Conservation (phyloP, 2,113 vertebrate genomes). For the Rutilus rutilus region DNA sequence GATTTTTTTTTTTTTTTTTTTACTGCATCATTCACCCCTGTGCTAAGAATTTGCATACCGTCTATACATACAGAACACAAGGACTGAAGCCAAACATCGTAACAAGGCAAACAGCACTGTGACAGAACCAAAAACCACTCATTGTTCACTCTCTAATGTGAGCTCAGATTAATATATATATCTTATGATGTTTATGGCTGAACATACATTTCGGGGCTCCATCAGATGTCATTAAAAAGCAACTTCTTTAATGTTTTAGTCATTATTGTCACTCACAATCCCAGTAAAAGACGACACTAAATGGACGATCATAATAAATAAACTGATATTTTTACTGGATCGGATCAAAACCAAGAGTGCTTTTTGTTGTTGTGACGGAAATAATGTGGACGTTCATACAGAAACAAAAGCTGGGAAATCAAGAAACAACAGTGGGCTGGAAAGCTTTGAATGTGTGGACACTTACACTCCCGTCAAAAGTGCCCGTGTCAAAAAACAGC, state of each 20-base stretch:
- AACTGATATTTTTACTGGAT: constrained; percentile 28
- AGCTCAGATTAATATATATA: constrained; percentile 8
- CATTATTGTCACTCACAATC: not conserved
- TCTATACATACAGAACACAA: constrained; percentile 32
- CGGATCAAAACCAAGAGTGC: constrained; percentile 29
- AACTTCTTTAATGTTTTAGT: not conserved
- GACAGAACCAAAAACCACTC: not conserved
- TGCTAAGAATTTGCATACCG: constrained; percentile 29
- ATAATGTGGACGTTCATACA: constrained; percentile 14
- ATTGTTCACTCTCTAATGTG: not conserved
- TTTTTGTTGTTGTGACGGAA: not conserved
- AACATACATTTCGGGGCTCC: not conserved
- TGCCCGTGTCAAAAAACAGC: constrained; percentile 17
- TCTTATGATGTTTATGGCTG: not conserved
- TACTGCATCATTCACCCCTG: not conserved
- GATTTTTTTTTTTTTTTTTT: not conserved
- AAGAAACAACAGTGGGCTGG: constrained; percentile 38
- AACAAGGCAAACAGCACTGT: constrained; percentile 18
- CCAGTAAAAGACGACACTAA: not conserved
- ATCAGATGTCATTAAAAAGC: not conserved
- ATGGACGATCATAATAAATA: constrained; percentile 14
- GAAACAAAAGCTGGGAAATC: not conserved
- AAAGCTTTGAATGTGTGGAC: not conserved
- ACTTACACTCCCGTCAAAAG: constrained; percentile 7
- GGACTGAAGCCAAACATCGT: not conserved